These are phyloP conservation scores for Macropus fuliginosus DNA, from an alignment of 2,797 vertebrate species.

Conservation along the genomic window DNA sequence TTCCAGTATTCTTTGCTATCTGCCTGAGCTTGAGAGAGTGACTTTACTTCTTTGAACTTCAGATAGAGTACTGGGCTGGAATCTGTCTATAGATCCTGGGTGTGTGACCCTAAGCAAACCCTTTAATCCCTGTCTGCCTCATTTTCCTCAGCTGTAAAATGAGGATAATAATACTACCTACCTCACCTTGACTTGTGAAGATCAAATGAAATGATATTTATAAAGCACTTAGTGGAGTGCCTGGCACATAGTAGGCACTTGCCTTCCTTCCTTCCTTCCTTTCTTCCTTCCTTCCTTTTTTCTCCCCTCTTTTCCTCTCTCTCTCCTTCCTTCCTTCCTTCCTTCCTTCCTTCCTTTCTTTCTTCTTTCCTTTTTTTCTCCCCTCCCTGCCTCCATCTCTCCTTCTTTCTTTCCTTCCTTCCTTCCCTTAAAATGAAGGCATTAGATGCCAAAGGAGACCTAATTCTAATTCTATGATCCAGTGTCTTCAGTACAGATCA, in stretches of 20 bases:
- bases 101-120: not conserved
- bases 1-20: not conserved
- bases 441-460: not conserved
- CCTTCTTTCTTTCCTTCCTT: not conserved
- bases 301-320: too few relatives aligned
- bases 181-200: not conserved
- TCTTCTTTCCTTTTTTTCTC: too few relatives aligned
- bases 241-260: not conserved
- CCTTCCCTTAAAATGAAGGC: not conserved
- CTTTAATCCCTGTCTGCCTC: not conserved
- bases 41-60: not conserved
- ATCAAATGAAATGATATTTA: not conserved
- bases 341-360: not conserved
- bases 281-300: not conserved
- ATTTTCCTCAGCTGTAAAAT: not conserved
- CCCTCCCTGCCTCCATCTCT: too few relatives aligned
- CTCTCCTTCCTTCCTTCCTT: too few relatives aligned
- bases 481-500: not conserved
- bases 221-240: not conserved
- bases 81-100: not conserved
- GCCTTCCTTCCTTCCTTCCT: not conserved
- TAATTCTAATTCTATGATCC: not conserved
- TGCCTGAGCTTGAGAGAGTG: not conserved
- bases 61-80: not conserved
- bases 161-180: not conserved